Base-by-base conservation (phyloP, 2,797 vertebrate genomes). In the Brachyalestes nurse region DNA sequence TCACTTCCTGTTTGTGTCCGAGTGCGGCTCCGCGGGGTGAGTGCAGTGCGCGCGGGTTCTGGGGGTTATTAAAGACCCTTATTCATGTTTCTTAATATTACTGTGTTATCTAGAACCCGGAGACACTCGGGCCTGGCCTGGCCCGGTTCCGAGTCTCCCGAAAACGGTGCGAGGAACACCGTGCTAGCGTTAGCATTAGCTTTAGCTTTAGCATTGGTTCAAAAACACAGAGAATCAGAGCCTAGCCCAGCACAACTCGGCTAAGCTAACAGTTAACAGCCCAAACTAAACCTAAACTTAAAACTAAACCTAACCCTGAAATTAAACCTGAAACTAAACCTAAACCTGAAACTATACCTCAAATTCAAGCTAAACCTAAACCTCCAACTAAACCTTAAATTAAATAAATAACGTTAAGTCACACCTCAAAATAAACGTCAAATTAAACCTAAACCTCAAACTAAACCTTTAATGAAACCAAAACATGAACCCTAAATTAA, bases 1-100 rank as follows among this genome's bases (percentile, higher is more conserved):
- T 94, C 93, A 95, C 88, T 92, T 95, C 94, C 94, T 88, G 88
- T 79, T 90, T 89, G 88, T 88, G 90, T 85, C 88, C 64, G 82
- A 88, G 87, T 89, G 53, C 34, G 42, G 53, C 67, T 51, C 66
- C 40, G 40, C 66, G 23, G 17, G 66, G 42, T 65, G 62, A 65
- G 62, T 65, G 62, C 34, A n/a, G 17, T 8, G 62, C 62, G 62
- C 62, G 34, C 16, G 6, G 16, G 40, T 65, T 65, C 16, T 19
- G 62, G 2, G 19, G 14, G 28, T 28, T 28, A 28, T 28, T 28
- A 28, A 28, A 28, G 6, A 40, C 19, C 40, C 40, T 65, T 9
- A 34, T 6, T 17, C 4, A 4, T 42, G 9, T 42, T 40, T 19
- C 3, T 40, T 0, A 10, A 2, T 19, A n/a, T 65, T 40, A 6